Conservation (phyloP, 2,888 invertebrate genomes). For the Drosophila ochracea region DNA sequence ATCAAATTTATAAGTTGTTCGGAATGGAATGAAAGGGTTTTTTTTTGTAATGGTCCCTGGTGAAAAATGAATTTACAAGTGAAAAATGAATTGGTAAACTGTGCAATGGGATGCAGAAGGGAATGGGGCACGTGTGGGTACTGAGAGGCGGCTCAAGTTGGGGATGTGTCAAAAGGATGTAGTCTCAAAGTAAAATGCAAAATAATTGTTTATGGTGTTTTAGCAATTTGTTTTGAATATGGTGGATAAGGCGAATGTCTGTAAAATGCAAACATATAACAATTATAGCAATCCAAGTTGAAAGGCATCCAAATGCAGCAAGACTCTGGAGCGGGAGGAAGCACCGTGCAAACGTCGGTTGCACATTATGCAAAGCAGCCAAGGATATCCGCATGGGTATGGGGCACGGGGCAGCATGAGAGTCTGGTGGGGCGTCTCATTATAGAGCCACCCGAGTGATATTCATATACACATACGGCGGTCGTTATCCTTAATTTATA, state of each 20-base stretch:
- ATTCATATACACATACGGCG: conserved; percentile 49
- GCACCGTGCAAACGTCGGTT: conserved; percentile 14
- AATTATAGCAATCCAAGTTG: conserved; percentile 62
- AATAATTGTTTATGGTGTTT: conserved; percentile 83
- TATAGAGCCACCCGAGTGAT: conserved; percentile 64
- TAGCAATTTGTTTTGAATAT: conserved; percentile 73
- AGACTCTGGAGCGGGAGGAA: not conserved
- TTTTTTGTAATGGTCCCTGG: not conserved
- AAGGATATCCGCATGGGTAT: conserved; percentile 42
- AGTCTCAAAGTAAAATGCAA: conserved; percentile 73
- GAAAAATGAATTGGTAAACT: conserved; percentile 56
- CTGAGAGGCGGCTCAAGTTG: conserved; percentile 1
- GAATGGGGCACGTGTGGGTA: conserved; percentile 35
- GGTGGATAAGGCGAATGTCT: conserved; percentile 14
- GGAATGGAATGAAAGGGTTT: not conserved
- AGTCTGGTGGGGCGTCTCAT: conserved; percentile 51
- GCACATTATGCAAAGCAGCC: conserved; percentile 67
- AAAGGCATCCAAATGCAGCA: conserved; percentile 32
- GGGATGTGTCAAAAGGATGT: conserved; percentile 56
- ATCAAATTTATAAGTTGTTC: not conserved
- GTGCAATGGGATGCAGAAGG: conserved; percentile 53
- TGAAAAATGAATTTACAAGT: conserved; percentile 14
- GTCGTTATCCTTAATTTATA: conserved; percentile 82
- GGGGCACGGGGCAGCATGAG: not conserved
- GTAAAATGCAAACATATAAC: conserved; percentile 63